Percentiles rank a stretch among this genome's conserved stretches.
Conservation (phyloP, 2,888 invertebrate species). For the Digitonthophagus gazella region DNA sequence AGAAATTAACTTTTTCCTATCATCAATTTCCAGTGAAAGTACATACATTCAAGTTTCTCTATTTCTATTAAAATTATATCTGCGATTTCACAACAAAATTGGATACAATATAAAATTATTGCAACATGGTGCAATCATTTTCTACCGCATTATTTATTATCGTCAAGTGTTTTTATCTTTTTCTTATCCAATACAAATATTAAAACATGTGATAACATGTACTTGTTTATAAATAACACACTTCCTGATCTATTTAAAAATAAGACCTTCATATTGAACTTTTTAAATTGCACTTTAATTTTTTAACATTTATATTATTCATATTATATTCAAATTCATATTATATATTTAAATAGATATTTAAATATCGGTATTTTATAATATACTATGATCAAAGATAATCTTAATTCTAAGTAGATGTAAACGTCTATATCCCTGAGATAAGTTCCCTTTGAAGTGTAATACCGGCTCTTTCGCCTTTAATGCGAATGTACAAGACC, state of each 20-base stretch:
- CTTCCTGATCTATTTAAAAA: too few species aligned
- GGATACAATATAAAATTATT: background rate
- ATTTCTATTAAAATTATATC: background rate
- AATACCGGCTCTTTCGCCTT: background rate
- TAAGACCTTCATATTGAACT: too few species aligned
- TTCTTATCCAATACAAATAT: background rate
- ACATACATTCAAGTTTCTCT: background rate
- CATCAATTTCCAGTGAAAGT: background rate
- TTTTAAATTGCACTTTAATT: too few species aligned
- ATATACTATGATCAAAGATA: too few species aligned
- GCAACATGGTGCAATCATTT: background rate
- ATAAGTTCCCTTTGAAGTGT: background rate
- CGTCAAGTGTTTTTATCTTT: background rate
- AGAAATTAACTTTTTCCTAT: background rate
- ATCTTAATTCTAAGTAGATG: background rate
- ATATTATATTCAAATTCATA: too few species aligned
- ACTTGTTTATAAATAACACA: too few species aligned
- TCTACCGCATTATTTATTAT: background rate
- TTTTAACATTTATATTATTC: too few species aligned
- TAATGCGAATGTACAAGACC: background rate
- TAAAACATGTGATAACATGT: background rate
- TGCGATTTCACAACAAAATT: background rate
- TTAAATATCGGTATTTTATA: too few species aligned
- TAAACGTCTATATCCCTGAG: background rate
- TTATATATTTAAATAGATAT: too few species aligned